Conservation (phyloP, 92 coral and sea anemone genomes). For the Diadumene lineata region DNA sequence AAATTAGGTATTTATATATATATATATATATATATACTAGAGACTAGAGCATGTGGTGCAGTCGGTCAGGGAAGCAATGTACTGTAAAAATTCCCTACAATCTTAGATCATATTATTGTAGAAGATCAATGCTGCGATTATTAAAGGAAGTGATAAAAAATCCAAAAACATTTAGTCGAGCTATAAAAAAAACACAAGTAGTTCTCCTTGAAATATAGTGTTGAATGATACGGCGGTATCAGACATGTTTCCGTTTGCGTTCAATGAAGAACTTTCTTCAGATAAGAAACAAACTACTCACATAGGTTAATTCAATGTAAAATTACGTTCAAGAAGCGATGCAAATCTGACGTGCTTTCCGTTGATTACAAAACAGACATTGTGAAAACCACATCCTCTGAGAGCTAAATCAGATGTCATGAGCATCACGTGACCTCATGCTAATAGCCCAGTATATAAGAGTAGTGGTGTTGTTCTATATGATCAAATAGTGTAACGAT, state of each 20-base stretch:
- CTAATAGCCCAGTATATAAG: background rate
- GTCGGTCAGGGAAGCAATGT: too few species aligned
- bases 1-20: too few species aligned
- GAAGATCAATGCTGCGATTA: too few species aligned
- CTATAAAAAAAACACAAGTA: too few species aligned
- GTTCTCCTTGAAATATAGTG: background rate
- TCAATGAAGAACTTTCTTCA: background rate
- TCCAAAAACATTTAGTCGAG: too few species aligned
- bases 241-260: background rate
- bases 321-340: background rate
- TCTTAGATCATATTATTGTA: too few species aligned
- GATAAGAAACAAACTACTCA: background rate
- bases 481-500: too few species aligned
- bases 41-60: too few species aligned
- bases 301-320: background rate
- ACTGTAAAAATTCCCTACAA: too few species aligned
- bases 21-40: too few species aligned
- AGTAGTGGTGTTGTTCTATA: background rate
- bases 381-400: constrained; percentile 3
- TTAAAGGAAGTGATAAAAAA: too few species aligned
- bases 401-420: background rate
- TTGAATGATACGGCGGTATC: background rate
- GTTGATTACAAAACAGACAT: background rate
- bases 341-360: background rate
- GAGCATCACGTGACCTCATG: background rate